Evolutionary conservation across 2,113 vertebrate species (phyloP).

Genomic region (Geococcyx californianus): DNA sequence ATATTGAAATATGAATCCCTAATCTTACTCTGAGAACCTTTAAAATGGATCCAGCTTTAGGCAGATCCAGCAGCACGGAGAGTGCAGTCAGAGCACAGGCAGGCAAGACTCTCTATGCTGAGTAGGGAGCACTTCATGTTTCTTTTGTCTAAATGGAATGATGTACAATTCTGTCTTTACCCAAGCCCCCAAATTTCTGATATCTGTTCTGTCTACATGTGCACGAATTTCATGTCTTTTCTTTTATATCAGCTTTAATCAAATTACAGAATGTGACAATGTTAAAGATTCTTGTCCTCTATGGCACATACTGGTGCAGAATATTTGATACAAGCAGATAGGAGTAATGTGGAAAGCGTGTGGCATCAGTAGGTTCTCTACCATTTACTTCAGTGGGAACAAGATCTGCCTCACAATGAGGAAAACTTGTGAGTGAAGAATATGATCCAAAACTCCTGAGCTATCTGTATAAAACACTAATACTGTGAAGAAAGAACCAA

Average conservation of each 20-base stretch:
- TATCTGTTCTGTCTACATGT: background rate
- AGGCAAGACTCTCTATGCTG: accelerated
- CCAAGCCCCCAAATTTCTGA: background rate
- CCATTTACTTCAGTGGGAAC: background rate
- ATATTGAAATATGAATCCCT: background rate
- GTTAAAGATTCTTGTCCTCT: background rate
- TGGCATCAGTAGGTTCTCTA: background rate
- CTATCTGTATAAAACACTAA: accelerated
- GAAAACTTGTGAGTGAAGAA: background rate
- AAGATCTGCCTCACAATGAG: background rate
- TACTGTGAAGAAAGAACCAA: background rate
- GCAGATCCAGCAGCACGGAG: background rate
- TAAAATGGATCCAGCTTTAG: background rate
- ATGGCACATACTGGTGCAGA: background rate
- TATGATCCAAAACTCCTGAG: background rate
- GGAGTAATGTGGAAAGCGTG: background rate
- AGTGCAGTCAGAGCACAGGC: no score
- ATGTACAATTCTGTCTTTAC: background rate
- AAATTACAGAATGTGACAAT: background rate
- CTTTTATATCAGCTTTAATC: background rate
- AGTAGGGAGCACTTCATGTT: accelerated
- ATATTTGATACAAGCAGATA: background rate
- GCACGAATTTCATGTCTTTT: background rate
- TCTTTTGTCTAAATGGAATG: background rate
- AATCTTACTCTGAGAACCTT: background rate